Conservation (phyloP, 2,113 vertebrate genomes). For the Merops nubicus region DNA sequence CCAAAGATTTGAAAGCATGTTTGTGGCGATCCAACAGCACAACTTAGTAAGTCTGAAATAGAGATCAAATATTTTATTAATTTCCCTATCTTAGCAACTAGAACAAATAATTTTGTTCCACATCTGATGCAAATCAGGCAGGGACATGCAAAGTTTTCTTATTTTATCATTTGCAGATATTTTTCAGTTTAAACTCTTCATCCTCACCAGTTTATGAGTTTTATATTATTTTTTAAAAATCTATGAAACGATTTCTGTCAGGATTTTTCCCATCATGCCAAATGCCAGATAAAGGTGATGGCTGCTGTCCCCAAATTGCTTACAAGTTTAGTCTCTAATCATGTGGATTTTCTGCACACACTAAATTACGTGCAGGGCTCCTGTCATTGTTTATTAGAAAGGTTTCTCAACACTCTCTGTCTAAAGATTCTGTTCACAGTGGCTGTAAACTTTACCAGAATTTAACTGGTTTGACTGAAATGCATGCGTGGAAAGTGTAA, state of each 20-base stretch:
- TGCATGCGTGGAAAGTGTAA: background rate
- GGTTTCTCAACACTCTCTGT: background rate
- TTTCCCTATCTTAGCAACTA: background rate
- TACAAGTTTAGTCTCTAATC: background rate
- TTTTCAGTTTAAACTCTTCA: background rate
- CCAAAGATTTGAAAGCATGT: background rate
- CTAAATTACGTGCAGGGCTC: background rate
- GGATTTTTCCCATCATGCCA: background rate
- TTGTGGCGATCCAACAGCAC: background rate
- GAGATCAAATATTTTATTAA: background rate
- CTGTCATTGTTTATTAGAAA: background rate
- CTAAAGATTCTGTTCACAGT: background rate
- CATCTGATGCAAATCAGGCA: background rate
- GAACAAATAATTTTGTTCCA: background rate
- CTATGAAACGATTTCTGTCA: background rate
- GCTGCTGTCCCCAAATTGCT: background rate
- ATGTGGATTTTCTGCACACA: background rate
- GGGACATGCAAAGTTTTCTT: background rate
- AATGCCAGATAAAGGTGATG: background rate
- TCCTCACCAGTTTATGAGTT: fast-evolving
- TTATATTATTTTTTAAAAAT: background rate
- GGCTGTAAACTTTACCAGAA: background rate
- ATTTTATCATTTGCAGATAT: background rate
- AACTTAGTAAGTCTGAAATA: background rate
- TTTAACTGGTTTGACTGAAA: background rate